A percentile compares a stretch with the other conserved stretches of the same genome.
phyloP scores from a whole-genome alignment of 2,113 vertebrate genomes.

The Aleadryas rufinucha region DNA sequence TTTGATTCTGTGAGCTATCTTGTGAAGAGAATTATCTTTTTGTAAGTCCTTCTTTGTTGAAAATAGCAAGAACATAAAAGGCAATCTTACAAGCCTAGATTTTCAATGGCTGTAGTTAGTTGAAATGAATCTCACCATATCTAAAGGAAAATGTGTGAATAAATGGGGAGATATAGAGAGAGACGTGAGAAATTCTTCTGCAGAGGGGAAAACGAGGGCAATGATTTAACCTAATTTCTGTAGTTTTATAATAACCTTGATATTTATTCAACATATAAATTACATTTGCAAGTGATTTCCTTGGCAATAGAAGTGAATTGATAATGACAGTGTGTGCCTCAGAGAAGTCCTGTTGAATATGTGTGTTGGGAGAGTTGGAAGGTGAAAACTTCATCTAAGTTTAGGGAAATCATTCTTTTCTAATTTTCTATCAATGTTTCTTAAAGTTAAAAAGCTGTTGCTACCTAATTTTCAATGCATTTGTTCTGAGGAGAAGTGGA shows the following conservation, averaged over 20 bases:
- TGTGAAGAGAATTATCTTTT: background rate
- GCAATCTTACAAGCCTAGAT: background rate
- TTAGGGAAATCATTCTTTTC: background rate
- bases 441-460: background rate
- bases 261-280: conserved; percentile 15
- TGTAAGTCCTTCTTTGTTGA: background rate
- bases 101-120: background rate
- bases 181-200: background rate
- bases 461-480: background rate
- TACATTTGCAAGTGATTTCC: background rate
- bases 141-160: background rate
- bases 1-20: background rate
- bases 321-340: background rate
- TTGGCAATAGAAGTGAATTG: background rate
- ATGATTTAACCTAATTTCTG: conserved; percentile 6
- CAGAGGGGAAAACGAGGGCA: background rate
- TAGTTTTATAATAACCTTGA: conserved; percentile 7
- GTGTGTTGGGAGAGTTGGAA: background rate
- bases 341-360: background rate
- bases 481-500: background rate
- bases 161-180: background rate
- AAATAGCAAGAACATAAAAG: background rate
- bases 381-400: background rate
- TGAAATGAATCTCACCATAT: background rate
- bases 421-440: background rate